These are phyloP conservation scores for Balaenoptera acutorostrata DNA, from an alignment of 2,113 vertebrate species.

Conservation along the genomic window DNA sequence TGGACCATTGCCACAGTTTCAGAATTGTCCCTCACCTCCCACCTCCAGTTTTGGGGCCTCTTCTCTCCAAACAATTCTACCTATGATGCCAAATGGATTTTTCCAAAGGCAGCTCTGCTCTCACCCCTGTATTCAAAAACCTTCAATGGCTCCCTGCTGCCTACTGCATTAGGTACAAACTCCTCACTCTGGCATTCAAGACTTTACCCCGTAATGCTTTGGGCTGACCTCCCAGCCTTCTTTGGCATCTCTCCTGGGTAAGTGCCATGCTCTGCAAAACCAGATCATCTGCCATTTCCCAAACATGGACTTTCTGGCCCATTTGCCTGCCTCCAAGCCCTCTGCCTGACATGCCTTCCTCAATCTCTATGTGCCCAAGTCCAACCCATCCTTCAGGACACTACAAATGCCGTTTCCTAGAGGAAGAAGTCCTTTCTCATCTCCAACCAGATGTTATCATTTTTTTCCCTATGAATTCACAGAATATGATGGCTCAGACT, in stretches of 20 bases:
- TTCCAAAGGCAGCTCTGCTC: not conserved
- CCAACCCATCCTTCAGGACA: not conserved
- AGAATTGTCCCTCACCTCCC: not conserved
- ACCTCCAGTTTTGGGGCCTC: not conserved
- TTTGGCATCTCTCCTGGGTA: not conserved
- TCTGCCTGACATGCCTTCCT: not conserved
- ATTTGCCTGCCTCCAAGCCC: not conserved
- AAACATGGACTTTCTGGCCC: not conserved
- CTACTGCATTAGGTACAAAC: not conserved
- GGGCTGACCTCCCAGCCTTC: not conserved
- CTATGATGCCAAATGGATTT: not conserved
- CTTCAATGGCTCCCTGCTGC: not conserved
- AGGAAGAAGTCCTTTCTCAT: not conserved
- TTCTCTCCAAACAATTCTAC: not conserved
- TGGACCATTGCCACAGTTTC: not conserved
- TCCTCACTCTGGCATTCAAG: not conserved
- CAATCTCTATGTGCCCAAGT: not conserved
- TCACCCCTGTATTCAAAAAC: not conserved
- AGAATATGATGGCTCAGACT: not conserved
- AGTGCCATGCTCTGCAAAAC: not conserved
- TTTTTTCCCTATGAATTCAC: not conserved
- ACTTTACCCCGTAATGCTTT: not conserved
- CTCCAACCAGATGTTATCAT: not conserved
- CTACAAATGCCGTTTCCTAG: not conserved
- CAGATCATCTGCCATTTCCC: not conserved